A percentile compares a stretch with the other conserved stretches of the same genome.
Conservation (phyloP, 2,888 invertebrate genomes). For the Reticulitermes lucifugus region DNA sequence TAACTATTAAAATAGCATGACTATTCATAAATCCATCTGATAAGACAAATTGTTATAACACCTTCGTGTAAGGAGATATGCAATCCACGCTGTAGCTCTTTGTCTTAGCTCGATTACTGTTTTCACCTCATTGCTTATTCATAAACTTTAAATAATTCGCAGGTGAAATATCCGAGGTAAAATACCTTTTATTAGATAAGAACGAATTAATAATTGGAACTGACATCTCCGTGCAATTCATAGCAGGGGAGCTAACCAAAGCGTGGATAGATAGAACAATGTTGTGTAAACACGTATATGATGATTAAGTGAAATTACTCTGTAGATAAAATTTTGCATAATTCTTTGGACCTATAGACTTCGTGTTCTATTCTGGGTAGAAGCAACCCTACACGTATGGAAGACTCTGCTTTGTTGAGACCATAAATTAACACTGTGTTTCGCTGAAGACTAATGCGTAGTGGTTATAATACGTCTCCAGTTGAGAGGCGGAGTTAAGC, state of each 20-base stretch:
- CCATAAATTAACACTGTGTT: not conserved
- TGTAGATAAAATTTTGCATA: conserved; percentile 26
- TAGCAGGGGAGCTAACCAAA: not conserved
- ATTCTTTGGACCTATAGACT: not conserved
- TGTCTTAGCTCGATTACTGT: not conserved
- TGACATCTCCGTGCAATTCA: not conserved
- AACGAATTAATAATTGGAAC: conserved; percentile 31
- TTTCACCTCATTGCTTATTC: not conserved
- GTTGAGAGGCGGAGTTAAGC: not conserved
- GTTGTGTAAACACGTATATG: not conserved
- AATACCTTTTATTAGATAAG: not conserved
- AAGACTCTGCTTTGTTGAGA: not conserved
- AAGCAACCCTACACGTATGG: not conserved
- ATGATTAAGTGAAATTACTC: conserved; percentile 34
- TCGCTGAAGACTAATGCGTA: not conserved
- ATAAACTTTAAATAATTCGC: not conserved
- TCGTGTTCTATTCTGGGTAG: conserved; percentile 10
- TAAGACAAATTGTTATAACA: not conserved
- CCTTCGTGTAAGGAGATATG: not conserved
- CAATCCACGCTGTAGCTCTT: not conserved
- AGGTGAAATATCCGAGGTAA: not conserved
- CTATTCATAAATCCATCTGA: conserved; percentile 2
- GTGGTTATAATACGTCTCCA: not conserved
- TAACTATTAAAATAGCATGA: too few relatives aligned
- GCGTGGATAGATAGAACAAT: not conserved